Base-by-base conservation (phyloP, 2,797 vertebrate genomes). In the Sebastes nivosus region DNA sequence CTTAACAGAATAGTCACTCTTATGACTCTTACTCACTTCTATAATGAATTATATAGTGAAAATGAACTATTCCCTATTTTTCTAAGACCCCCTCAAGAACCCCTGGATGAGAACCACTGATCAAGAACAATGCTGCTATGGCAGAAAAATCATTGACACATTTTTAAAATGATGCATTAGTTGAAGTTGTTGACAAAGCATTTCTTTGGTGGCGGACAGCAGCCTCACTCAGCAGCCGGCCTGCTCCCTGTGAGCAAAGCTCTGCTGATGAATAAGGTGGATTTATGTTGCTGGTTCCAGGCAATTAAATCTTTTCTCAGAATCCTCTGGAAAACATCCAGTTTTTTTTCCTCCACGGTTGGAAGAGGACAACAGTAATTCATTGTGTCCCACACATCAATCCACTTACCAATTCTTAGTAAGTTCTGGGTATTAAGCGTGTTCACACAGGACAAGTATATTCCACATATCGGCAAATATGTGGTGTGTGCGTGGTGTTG, bases 211-310 rank as follows among this genome's bases (percentile, higher is more conserved):
- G 16, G 18, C 2, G 24, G 13, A 55, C 25, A 61, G 67, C 25
- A 65, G 67, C 29, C 24, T 54, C 3, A 18, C 20, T 34, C 14
- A 36, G 27, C 70, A 65, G 27, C 29, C 73, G 67, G 70, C 32
- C 55, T 77, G 64, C 36, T 71, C 38, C 58, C 52, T 27, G 10
- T 67, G 46, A 80, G 65, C 34, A 77, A 88, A 83, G 50, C 38
- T 55, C 60, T 27, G 68, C 75, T 59, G 59, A 80, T 67, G 65
- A 81, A 83, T 27, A 54, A 22, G 27, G 63, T 50, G 50, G 78
- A 86, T 86, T 83, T 82, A 83, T 81, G 60, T 32, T 60, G 36
- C 29, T 13, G 18, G 46, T 89, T 86, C 85, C 76, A 72, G 52
- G 67, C 24, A 81, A n/a, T 38, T 30, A 9, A 22, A 34, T 63